Percentiles rank a stretch among this genome's conserved stretches.
Evolutionary conservation across 1,140 invertebrate genomes (phyloP).

Genomic region (honey bee (Apis mellifera)): Amel_HAv3.1 CM009938.2:2235001-2235500

Average conservation of each 20-base stretch:
- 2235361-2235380: constrained; percentile 63
- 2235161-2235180: not conserved
- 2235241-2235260: constrained; percentile 58
- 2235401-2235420: constrained; percentile 60
- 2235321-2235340: constrained; percentile 63
- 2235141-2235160: not conserved
- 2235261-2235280: constrained; percentile 66
- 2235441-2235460: constrained; percentile 61
- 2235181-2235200: not conserved
- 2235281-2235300: constrained; percentile 68
- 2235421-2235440: constrained; percentile 55
- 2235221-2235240: constrained; percentile 59
- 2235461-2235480: constrained; percentile 62
- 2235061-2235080: constrained; percentile 11
- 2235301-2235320: constrained; percentile 66
- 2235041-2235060: not conserved
- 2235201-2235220: constrained; percentile 38
- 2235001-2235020: not conserved
- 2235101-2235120: not conserved
- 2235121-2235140: not conserved
- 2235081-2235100: not conserved
- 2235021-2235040: not conserved
- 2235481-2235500: constrained; percentile 68
- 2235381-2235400: constrained; percentile 51
- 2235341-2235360: constrained; percentile 68